Evolutionary conservation across 2,888 invertebrate genomes (phyloP), one percentile per base, ranked within the genome.

Genomic region (Autographa pulchrina): DNA sequence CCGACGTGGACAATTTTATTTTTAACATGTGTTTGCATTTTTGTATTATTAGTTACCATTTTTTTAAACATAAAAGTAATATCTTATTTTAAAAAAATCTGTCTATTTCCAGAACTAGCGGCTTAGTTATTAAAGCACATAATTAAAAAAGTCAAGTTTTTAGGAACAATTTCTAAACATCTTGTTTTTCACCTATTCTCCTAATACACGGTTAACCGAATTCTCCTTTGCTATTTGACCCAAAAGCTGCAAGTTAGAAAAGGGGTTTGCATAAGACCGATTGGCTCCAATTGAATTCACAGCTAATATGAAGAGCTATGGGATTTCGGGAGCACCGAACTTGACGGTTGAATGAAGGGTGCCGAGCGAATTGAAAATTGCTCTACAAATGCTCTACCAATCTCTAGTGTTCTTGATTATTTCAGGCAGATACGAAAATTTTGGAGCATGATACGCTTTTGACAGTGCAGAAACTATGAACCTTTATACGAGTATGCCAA

Each of bases 361-460:
- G 69, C 68, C 48, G 61, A 72, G 60, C 48, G 68, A 77, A 73
- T 73, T 52, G 77, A 78, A 77, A 80, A 72, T 78, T 69, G 77
- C 72, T 32, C 52, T 48, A 59, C 54, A 80, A 72, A 80, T 69
- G 77, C 72, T 32, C 52, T 48, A 59, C 54, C 63, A 56, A 75
- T 56, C 20, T 65, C 59, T n/a, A 77, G 68, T 65, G 56, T 38
- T 65, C 66, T 77, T 80, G 68, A 78, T 78, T 80, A 78, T 69
- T 77, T 66, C 71, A 65, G 64, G 14, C 18, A 43, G 3, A 25
- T 56, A 56, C 52, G 59, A 43, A 54, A 41, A 58, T 65, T 7
- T 0, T 13, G 32, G 13, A 54, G 68, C n/a, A 63, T 54, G n/a
- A 48, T 62, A 11, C 58, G 74, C 35, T 7, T 56, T 56, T 25